Evolutionary conservation across 2,113 vertebrate genomes (phyloP).

Genomic region (Telmatochromis sp.): DNA sequence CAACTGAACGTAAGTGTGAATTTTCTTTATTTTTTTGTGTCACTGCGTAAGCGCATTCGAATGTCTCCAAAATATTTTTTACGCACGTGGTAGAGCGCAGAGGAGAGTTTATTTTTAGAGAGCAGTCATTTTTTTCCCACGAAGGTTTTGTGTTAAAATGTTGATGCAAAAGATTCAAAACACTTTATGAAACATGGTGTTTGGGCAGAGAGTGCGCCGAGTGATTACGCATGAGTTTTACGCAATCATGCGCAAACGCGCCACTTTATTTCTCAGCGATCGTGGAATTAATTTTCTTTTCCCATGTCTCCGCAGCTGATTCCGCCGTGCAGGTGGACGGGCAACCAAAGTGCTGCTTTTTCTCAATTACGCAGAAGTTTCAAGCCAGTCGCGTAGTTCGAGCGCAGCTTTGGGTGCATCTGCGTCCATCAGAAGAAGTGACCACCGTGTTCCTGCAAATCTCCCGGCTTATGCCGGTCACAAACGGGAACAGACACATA

Average conservation of each 20-base stretch:
- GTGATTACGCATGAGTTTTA: background rate
- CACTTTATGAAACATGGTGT: background rate
- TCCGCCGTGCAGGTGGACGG: conserved; percentile 80
- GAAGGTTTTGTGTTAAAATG: background rate
- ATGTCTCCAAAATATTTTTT: background rate
- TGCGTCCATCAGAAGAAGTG: conserved; percentile 80
- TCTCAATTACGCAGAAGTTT: conserved; percentile 90
- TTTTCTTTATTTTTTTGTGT: background rate
- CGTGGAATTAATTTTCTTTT: background rate
- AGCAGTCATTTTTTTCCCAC: background rate
- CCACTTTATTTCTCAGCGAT: background rate
- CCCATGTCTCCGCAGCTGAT: conserved; percentile 78
- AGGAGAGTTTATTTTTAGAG: background rate
- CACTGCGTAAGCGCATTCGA: background rate
- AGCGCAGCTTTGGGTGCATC: conserved; percentile 94
- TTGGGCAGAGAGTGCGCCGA: background rate
- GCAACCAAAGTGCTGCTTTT: conserved; percentile 92
- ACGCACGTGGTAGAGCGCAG: background rate
- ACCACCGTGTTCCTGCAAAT: conserved; percentile 96
- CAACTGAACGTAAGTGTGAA: conserved; percentile 83
- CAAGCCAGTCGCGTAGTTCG: conserved; percentile 87
- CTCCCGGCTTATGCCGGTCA: conserved; percentile 86
- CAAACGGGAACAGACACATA: conserved; percentile 81
- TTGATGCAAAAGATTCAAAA: background rate
- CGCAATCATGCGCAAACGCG: background rate